These are phyloP conservation scores for Boloria selene DNA, from an alignment of 2,888 invertebrate species.

Conservation along the genomic window DNA sequence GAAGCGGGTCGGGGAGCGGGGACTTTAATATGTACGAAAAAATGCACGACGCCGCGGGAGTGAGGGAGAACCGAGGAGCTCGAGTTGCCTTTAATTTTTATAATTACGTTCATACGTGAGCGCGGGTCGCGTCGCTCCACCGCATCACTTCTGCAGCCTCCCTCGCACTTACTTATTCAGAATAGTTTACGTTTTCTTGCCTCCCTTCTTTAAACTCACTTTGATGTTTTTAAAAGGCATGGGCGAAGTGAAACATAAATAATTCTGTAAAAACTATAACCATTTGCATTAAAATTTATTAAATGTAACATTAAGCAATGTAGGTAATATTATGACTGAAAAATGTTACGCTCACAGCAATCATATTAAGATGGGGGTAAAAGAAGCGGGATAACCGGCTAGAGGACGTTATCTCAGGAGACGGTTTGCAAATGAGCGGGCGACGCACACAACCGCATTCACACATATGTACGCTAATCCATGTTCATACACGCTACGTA, in stretches of 20 bases:
- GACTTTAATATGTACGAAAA: slow-evolving; percentile 83
- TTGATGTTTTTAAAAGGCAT: slow-evolving; percentile 15
- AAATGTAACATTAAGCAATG: slow-evolving; percentile 34
- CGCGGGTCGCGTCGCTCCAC: slow-evolving; percentile 41
- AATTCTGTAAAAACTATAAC: not conserved
- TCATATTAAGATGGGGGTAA: slow-evolving; percentile 79
- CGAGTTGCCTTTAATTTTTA: slow-evolving; percentile 81
- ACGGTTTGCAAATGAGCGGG: slow-evolving; percentile 82
- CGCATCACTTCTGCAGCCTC: slow-evolving; percentile 36
- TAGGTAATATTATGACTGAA: slow-evolving; percentile 68
- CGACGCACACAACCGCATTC: slow-evolving; percentile 62
- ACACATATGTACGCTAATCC: slow-evolving; percentile 63
- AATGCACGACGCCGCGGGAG: slow-evolving; percentile 79
- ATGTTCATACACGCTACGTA: slow-evolving; percentile 70
- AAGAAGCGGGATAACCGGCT: slow-evolving; percentile 80
- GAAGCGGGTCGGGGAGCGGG: slow-evolving; percentile 63
- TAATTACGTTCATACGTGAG: slow-evolving; percentile 85
- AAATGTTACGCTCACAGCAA: slow-evolving; percentile 74
- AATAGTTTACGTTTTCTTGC: slow-evolving; percentile 51
- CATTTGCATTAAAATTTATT: not conserved
- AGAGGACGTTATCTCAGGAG: slow-evolving; percentile 81
- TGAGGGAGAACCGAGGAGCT: slow-evolving; percentile 74
- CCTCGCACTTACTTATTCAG: slow-evolving; percentile 63
- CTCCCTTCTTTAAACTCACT: not conserved
- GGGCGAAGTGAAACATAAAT: slow-evolving; percentile 46